A percentile compares a stretch with the other conserved stretches of the same genome.
phyloP scores from a whole-genome alignment of 2,888 invertebrate species.

The Zelleria hepariella region DNA sequence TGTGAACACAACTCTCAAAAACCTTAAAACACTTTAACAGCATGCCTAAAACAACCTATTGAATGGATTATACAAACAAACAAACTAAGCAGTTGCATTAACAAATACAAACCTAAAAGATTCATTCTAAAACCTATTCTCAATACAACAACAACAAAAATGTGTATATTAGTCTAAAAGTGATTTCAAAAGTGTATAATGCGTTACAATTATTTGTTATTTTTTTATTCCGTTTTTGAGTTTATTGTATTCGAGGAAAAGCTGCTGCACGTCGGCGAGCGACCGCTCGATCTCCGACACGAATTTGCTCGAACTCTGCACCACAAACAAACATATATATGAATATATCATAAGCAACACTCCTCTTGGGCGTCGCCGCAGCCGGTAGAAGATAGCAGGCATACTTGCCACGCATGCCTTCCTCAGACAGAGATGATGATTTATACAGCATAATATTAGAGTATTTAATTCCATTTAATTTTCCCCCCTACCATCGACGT shows the following conservation, averaged over 20 bases:
- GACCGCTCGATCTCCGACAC: conserved; percentile 80
- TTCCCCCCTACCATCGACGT: no score
- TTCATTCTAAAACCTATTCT: neutral
- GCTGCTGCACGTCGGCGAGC: conserved; percentile 77
- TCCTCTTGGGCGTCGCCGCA: no score
- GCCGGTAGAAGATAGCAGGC: no score
- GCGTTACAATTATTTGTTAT: conserved; percentile 5
- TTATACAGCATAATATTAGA: no score
- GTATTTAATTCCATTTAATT: no score
- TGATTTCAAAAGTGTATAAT: neutral
- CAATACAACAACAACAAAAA: conserved; percentile 1
- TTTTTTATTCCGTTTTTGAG: conserved; percentile 38
- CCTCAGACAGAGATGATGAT: no score
- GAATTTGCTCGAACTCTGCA: conserved; percentile 86
- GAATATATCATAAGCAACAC: no score
- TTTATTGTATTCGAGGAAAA: conserved; percentile 75
- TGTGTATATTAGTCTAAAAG: neutral
- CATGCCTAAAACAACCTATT: neutral
- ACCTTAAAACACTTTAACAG: neutral
- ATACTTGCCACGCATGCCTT: no score
- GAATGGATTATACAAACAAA: neutral
- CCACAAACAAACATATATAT: conserved; percentile 23
- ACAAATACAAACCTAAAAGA: neutral
- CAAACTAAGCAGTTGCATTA: neutral
- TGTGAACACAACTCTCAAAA: neutral